These are phyloP conservation scores for Chaetodon trifascialis DNA, from an alignment of 2,113 vertebrate species.

Conservation along the genomic window DNA sequence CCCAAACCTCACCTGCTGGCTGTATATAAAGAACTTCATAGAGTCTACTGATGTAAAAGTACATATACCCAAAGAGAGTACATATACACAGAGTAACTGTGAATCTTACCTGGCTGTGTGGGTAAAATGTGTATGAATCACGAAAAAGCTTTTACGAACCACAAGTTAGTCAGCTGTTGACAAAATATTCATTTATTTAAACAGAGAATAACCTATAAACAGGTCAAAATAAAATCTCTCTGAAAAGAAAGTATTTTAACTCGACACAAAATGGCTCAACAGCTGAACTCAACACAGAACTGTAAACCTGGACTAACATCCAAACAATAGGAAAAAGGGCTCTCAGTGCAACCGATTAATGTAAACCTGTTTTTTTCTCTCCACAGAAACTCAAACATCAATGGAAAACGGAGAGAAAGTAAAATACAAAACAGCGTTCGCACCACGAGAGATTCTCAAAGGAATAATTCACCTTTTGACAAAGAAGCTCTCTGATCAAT, in stretches of 20 bases:
- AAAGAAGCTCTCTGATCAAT: slow-evolving; percentile 17
- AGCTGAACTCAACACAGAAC: slow-evolving; percentile 7
- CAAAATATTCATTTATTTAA: slow-evolving; percentile 72
- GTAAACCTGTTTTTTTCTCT: slow-evolving; percentile 39
- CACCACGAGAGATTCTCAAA: slow-evolving; percentile 23
- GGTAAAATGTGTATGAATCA: background rate
- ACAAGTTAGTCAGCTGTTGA: slow-evolving; percentile 35
- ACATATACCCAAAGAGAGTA: background rate
- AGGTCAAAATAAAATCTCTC: slow-evolving; percentile 52
- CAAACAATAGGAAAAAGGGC: slow-evolving; percentile 32
- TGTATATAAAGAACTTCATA: background rate
- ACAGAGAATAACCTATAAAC: slow-evolving; percentile 65
- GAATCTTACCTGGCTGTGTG: background rate
- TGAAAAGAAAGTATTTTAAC: slow-evolving; percentile 37
- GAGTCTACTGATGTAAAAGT: no score
- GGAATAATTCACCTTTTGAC: slow-evolving; percentile 14
- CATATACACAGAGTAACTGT: background rate
- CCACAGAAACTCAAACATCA: slow-evolving; percentile 24
- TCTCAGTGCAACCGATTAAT: slow-evolving; percentile 52
- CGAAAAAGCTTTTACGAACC: background rate
- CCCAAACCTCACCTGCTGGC: background rate
- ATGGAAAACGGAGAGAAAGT: slow-evolving; percentile 4
- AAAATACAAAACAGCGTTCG: slow-evolving; percentile 27
- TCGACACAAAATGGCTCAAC: slow-evolving; percentile 45
- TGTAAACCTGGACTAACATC: slow-evolving; percentile 46